These are phyloP conservation scores for Hyalella azteca DNA, from an alignment of 2,888 invertebrate genomes.

Conservation along the genomic window DNA sequence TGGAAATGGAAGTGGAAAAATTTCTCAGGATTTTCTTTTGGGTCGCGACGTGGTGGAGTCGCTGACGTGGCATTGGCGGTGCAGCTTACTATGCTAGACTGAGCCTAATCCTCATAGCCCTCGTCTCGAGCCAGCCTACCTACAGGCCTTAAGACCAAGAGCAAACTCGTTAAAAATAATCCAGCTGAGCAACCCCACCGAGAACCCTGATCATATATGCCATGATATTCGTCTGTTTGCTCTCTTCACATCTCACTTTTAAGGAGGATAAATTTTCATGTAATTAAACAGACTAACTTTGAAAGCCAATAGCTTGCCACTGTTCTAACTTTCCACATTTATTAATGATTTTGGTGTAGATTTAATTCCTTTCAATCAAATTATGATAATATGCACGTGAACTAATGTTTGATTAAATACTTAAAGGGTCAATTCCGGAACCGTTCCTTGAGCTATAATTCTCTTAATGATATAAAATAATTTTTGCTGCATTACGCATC, in stretches of 20 bases:
- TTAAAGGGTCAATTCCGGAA: too few species aligned
- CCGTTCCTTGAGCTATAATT: too few species aligned
- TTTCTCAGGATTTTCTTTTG: not conserved
- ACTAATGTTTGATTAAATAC: too few species aligned
- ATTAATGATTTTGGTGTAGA: too few species aligned
- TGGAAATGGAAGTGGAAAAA: too few species aligned
- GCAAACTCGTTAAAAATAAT: slow-evolving; percentile 31
- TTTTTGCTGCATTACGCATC: too few species aligned
- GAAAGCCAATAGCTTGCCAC: too few species aligned
- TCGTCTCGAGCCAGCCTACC: not conserved
- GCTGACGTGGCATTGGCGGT: not conserved
- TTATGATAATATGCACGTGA: too few species aligned
- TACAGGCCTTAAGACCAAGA: not conserved
- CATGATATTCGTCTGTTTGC: slow-evolving; percentile 13
- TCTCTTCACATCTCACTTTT: not conserved
- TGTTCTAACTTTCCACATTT: too few species aligned
- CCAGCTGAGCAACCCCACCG: not conserved
- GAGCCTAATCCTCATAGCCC: not conserved
- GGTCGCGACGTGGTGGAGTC: not conserved
- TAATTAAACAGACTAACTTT: too few species aligned
- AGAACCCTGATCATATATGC: not conserved
- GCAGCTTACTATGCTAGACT: not conserved
- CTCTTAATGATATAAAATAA: too few species aligned
- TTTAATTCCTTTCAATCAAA: too few species aligned
- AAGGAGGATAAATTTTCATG: not conserved